Evolutionary conservation across 2,888 invertebrate species (phyloP), one percentile per base, ranked within the genome.

Genomic region (Scaptomyza parva): DNA sequence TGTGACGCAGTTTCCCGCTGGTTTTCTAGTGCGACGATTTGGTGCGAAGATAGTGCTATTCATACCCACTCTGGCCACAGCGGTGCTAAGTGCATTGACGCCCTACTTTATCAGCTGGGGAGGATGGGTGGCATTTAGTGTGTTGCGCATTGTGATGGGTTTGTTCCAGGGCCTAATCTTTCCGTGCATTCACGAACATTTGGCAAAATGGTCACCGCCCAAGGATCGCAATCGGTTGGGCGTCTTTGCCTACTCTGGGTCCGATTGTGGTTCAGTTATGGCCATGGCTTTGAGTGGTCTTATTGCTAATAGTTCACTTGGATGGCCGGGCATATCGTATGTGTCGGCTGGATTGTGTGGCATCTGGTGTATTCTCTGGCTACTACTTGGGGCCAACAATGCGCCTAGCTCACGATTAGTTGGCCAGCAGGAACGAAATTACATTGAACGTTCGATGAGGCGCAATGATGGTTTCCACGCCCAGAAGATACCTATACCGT

Each of bases 281-380:
- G 93, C 94, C 3, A 93, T 95, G 89, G 93, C 93, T 37, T 78
- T 93, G 12, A 93, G 95, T 7, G 95, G 95, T 0, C 45, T 93
- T 0, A 91, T 96, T n/a, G 94, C 94, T 0, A 92, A 90, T 0
- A 93, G 92, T 2, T 63, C 76, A 0, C 78, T 92, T 7, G 95
- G 95, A 2, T 95, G 95, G 95, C 94, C 94, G 0, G 93, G 93
- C 1, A 93, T 94, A 4, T 95, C 94, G 85, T 95, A 95, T 90
- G 72, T 93, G 0, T 92, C 93, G 22, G 94, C 94, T 0, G 81
- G 84, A 0, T 52, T 92, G 0, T 92, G 93, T 3, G 77, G 94
- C 0, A 1, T 92, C 0, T 93, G 93, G 92, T 92, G 92, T 12
- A 70, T 92, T 0, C 40, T 93, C 0, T 95, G 94, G 93, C 90